These are phyloP conservation scores for Scotopteryx bipunctaria DNA, from an alignment of 2,888 invertebrate species.

Conservation along the genomic window DNA sequence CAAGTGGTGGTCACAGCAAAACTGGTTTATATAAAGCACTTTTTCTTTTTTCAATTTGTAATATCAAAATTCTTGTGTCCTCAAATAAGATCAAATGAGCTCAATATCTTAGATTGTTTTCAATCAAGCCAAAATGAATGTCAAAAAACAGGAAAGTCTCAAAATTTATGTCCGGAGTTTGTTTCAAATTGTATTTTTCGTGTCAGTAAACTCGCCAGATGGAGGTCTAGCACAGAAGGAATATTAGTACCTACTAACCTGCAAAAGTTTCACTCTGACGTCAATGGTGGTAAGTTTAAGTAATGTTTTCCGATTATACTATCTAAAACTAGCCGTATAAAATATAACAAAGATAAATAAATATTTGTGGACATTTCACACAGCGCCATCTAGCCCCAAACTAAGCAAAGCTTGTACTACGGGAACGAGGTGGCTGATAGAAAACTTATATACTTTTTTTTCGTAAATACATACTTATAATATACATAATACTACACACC, in stretches of 20 bases:
- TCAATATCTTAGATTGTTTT: slow-evolving; percentile 39
- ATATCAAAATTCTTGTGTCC: slow-evolving; percentile 15
- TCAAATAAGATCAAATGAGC: slow-evolving; percentile 15
- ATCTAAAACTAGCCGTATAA: too few relatives aligned
- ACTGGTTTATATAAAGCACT: too few relatives aligned
- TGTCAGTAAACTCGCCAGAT: slow-evolving; percentile 48
- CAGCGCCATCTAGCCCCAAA: too few relatives aligned
- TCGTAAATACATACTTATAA: too few relatives aligned
- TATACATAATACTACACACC: too few relatives aligned
- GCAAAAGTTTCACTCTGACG: slow-evolving; percentile 3
- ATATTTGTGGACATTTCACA: too few relatives aligned
- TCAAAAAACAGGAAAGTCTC: slow-evolving; percentile 50
- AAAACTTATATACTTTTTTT: too few relatives aligned
- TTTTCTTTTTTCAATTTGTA: background rate
- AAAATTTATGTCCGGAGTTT: slow-evolving; percentile 48
- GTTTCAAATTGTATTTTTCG: slow-evolving; percentile 56
- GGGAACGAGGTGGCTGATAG: too few relatives aligned
- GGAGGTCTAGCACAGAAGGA: slow-evolving; percentile 29
- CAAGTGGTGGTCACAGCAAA: too few relatives aligned
- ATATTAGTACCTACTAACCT: slow-evolving; percentile 4
- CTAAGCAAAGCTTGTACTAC: too few relatives aligned
- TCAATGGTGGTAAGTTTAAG: background rate
- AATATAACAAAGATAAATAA: too few relatives aligned
- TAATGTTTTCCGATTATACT: background rate
- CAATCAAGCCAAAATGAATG: slow-evolving; percentile 50